These are phyloP conservation scores for Sebastes vulpes DNA, from an alignment of 2,797 vertebrate genomes.

Conservation along the genomic window DNA sequence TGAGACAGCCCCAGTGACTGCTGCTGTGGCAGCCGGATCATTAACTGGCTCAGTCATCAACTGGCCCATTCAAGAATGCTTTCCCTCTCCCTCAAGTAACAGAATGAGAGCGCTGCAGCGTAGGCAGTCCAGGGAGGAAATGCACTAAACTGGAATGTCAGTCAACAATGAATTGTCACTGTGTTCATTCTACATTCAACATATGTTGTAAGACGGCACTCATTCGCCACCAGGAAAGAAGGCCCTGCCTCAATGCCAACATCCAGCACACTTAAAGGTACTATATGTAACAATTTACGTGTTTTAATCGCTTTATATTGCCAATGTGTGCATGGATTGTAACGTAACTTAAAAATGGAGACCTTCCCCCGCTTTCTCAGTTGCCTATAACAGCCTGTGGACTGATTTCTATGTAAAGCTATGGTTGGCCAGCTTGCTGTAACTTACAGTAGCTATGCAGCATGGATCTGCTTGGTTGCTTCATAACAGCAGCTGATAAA, in stretches of 20 bases:
- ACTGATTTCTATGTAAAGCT: no score
- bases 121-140: background rate
- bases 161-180: background rate
- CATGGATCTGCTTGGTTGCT: no score
- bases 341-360: no score
- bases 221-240: background rate
- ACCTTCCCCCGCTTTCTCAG: no score
- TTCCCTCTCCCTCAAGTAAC: background rate
- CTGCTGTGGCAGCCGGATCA: slow-evolving; percentile 8
- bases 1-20: background rate
- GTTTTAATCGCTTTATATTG: no score
- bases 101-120: slow-evolving; percentile 5
- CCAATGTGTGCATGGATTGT: no score
- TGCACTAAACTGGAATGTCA: background rate
- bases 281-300: no score
- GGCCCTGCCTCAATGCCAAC: background rate
- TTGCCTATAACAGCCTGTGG: no score
- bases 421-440: no score
- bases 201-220: rapidly evolving
- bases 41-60: background rate
- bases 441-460: no score
- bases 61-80: slow-evolving; percentile 17
- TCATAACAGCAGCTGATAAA: no score
- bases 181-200: background rate
- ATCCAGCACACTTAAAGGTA: background rate